phyloP scores from a whole-genome alignment of 2,888 invertebrate genomes.

The Lasioglossum malachurum region DNA sequence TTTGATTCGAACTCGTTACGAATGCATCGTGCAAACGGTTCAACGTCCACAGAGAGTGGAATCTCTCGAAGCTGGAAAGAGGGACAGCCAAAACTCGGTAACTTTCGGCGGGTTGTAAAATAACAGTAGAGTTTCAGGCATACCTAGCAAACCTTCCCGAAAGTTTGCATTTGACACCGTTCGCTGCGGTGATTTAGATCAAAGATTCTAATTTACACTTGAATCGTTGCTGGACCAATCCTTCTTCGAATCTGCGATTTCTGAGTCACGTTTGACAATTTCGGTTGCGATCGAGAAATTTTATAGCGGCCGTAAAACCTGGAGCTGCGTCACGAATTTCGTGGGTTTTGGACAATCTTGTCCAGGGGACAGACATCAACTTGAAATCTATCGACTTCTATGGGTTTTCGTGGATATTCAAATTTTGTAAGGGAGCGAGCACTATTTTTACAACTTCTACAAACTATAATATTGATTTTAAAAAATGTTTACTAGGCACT shows the following conservation, averaged over 20 bases:
- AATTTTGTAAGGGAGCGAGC: background rate
- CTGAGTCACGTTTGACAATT: background rate
- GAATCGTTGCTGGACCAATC: background rate
- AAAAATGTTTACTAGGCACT: background rate
- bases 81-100: background rate
- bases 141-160: conserved; percentile 42
- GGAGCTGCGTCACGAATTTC: background rate
- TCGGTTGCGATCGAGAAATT: background rate
- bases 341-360: background rate
- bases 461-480: no score
- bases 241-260: background rate
- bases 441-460: background rate
- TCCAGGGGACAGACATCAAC: background rate
- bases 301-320: background rate
- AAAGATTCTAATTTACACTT: conserved; percentile 30
- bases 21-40: background rate
- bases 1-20: conserved; percentile 4
- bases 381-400: background rate
- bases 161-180: conserved; percentile 56
- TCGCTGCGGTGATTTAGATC: conserved; percentile 20
- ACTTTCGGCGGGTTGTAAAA: conserved; percentile 32
- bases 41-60: background rate
- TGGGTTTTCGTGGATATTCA: background rate
- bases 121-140: conserved; percentile 14
- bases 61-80: background rate